Evolutionary conservation across 2,113 vertebrate genomes (phyloP), one percentile per base, ranked within the genome.

Genomic region (Taxidea taxus): DNA sequence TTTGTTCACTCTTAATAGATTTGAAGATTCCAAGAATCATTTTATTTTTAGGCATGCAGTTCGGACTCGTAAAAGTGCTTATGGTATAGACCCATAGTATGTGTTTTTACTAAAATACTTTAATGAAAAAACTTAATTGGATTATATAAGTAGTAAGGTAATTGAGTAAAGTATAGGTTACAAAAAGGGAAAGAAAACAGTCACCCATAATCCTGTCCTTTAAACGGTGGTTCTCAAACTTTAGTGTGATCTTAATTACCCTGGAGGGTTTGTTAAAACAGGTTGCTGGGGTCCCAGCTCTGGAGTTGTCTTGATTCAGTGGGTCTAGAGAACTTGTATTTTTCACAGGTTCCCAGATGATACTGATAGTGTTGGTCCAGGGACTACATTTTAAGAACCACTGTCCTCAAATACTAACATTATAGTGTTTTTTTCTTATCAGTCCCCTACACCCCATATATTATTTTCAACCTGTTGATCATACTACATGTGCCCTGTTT

Each of bases 111-210:
- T 95, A 94, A 98, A 97, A 90, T 83, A 78, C 37, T 83, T 62
- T 47, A 95, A 77, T 94, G 44, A 51, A 60, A 94, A 94, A 80
- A 90, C 21, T 70, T 94, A 72, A 37, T 90, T 89, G 90, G 39
- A 81, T 91, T 97, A 13, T 82, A 74, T 66, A 87, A 87, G 56
- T 87, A 96, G 47, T 94, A 94, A 85, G 64, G n/a, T 96, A 96
- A 93, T 95, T 87, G 49, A 89, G 42, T 42, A 87, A 92, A 91
- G 90, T 58, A 51, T 1, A 95, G 68, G 37, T 95, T 96, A 85
- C 62, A 92, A 66, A 97, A 92, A 87, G 37, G 47, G 68, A 54
- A 81, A 85, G 51, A 88, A 80, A 91, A 80, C 31, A 91, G 42
- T 78, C 34, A 87, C 27, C 34, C 15, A 82, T 83, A 89, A 87